Conservation (phyloP, 2,113 vertebrate genomes). For the Pomatostomus ruficeps region DNA sequence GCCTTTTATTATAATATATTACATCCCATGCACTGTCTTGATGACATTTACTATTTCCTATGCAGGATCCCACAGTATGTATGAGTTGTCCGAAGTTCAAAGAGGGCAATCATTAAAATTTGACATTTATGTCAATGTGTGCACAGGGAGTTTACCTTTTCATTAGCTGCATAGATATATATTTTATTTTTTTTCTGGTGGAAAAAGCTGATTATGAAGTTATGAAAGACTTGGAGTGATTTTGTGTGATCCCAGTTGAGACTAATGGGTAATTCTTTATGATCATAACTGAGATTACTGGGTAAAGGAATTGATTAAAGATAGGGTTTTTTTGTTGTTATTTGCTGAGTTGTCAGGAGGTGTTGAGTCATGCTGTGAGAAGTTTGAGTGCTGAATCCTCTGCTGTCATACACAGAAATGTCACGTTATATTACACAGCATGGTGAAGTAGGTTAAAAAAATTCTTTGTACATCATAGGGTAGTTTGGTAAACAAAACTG, state of each 20-base stretch:
- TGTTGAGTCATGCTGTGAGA: constrained; percentile 49
- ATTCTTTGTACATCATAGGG: neutral
- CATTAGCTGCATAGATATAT: constrained; percentile 2
- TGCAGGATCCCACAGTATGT: constrained; percentile 19
- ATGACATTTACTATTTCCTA: constrained; percentile 53
- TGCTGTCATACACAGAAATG: constrained; percentile 8
- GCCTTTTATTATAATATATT: constrained; percentile 63
- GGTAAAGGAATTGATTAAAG: constrained; percentile 31
- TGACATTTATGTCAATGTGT: constrained; percentile 63
- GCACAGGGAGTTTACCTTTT: constrained; percentile 56
- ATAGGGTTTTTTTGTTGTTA: neutral
- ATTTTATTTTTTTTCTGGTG: neutral
- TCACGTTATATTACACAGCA: neutral
- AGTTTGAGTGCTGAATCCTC: neutral
- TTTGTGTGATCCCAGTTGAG: constrained; percentile 3
- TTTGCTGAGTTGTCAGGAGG: constrained; percentile 33
- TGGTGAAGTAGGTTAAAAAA: neutral
- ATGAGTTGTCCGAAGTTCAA: constrained; percentile 38
- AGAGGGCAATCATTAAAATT: constrained; percentile 59
- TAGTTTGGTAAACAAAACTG: constrained; percentile 14
- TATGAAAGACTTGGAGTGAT: constrained; percentile 14
- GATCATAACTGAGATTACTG: neutral
- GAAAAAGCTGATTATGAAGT: constrained; percentile 26
- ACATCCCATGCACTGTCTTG: constrained; percentile 31
- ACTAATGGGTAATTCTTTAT: constrained; percentile 11